A percentile compares a stretch with the other conserved stretches of the same genome.
Conservation (phyloP, 1,140 invertebrate genomes). For the Drosophila pandora region DNA sequence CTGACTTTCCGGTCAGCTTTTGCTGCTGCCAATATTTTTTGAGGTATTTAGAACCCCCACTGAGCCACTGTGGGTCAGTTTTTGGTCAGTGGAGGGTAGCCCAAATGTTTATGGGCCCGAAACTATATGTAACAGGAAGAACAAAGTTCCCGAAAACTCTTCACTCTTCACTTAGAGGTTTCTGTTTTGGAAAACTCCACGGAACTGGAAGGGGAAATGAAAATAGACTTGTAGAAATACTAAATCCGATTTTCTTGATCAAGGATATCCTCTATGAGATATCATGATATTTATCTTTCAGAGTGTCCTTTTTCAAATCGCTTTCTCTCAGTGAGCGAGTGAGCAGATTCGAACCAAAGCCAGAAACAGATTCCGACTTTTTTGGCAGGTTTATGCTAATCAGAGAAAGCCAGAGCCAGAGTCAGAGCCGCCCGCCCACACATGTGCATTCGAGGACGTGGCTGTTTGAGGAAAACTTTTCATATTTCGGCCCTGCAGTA, state of each 20-base stretch:
- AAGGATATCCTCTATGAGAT: not conserved
- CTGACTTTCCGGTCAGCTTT: constrained; percentile 39
- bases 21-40: constrained; percentile 70
- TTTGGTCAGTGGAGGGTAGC: constrained; percentile 11
- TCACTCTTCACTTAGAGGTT: too few relatives aligned
- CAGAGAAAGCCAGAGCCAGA: constrained; percentile 63
- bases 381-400: constrained; percentile 77
- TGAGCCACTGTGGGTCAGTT: constrained; percentile 33
- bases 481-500: constrained; percentile 61
- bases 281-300: constrained; percentile 34
- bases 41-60: constrained; percentile 60
- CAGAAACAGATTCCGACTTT: constrained; percentile 54
- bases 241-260: not conserved
- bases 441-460: constrained; percentile 18
- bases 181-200: too few relatives aligned
- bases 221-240: not conserved
- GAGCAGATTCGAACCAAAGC: constrained; percentile 16
- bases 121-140: not conserved
- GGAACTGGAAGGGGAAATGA: too few relatives aligned
- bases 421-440: constrained; percentile 2
- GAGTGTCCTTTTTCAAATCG: not conserved
- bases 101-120: constrained; percentile 6
- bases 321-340: constrained; percentile 20
- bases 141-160: too few relatives aligned
- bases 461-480: constrained; percentile 66